Base-by-base conservation (phyloP, 2,797 vertebrate species). In the Gymnothorax reevesii region DNA sequence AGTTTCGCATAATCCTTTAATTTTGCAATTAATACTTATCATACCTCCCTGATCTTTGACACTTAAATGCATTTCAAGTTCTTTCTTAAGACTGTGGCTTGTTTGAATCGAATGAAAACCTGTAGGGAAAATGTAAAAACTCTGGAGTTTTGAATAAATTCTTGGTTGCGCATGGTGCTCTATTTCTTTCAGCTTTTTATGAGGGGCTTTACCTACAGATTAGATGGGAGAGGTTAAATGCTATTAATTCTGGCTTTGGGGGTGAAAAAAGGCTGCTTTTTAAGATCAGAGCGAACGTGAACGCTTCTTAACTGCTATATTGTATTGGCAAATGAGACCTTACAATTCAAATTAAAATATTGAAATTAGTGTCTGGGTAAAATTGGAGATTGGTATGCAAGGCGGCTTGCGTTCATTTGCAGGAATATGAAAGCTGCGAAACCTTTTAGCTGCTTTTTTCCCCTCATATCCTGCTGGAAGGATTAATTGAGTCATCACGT, bases 101-200 rank as follows among this genome's bases (percentile, higher is more conserved):
- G 71, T 87, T 93, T 93, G 91, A 93, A 94, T 93, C 91, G 92
- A 95, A 93, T 93, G 91, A 92, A 93, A 94, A 92, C 87, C 82
- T 86, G 8, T 59, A 8, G 15, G 57, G 15, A 8, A 1, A 60
- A 17, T 10, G 59, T 1, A 52, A 83, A 83, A 8, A 0, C 73
- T 88, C 89, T 89, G 88, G 91, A 92, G 93, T 94, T 92, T 92
- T 90, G 89, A 88, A 87, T 87, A 79, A 79, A 4, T 52, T 60
- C 49, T 42, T 49, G 87, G 86, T 94, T 89, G 90, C 90, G 88
- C 88, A 90, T 88, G 92, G 64, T 86, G 91, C 90, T 89, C 88
- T 89, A 88, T 92, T 91, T 87, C 85, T 15, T 54, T 75, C 87
- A 89, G 90, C 92, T 93, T 91, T 93, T 42, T 93, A 91, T 92